Conservation (phyloP, 2,113 vertebrate species). For the Chrysemys picta region DNA sequence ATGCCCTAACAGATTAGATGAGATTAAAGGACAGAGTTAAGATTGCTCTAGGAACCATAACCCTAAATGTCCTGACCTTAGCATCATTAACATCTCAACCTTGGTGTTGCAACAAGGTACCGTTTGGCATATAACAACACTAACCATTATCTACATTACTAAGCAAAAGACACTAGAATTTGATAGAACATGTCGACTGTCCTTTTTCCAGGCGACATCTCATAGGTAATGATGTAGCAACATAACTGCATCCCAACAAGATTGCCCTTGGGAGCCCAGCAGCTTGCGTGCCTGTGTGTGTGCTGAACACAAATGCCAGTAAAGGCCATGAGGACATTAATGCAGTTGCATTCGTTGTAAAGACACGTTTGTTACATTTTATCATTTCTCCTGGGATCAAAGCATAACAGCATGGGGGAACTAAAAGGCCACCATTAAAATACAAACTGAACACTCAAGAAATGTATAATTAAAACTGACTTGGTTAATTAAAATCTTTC, state of each 20-base stretch:
- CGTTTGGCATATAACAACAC: accelerated
- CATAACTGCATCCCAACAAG: neutral
- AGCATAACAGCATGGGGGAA: neutral
- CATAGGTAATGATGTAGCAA: neutral
- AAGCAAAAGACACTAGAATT: neutral
- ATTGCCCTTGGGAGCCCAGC: neutral
- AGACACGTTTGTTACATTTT: neutral
- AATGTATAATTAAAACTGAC: slow-evolving; percentile 51
- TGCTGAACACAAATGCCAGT: neutral
- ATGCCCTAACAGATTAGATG: neutral
- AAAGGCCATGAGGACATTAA: neutral
- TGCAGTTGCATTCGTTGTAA: accelerated
- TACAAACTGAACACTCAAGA: slow-evolving; percentile 1
- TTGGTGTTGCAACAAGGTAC: accelerated
- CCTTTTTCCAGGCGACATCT: neutral
- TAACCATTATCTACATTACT: accelerated
- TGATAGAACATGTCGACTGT: accelerated
- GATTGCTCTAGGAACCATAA: neutral
- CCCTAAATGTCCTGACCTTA: accelerated
- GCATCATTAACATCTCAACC: neutral
- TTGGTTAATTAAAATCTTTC: neutral
- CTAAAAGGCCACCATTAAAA: neutral
- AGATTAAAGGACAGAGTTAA: slow-evolving; percentile 12
- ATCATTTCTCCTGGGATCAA: neutral
- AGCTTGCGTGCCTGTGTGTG: neutral